Percentiles rank a stretch among this genome's conserved stretches.
Evolutionary conservation across 2,113 vertebrate species (phyloP).

Genomic region (Caloenas nicobarica): DNA sequence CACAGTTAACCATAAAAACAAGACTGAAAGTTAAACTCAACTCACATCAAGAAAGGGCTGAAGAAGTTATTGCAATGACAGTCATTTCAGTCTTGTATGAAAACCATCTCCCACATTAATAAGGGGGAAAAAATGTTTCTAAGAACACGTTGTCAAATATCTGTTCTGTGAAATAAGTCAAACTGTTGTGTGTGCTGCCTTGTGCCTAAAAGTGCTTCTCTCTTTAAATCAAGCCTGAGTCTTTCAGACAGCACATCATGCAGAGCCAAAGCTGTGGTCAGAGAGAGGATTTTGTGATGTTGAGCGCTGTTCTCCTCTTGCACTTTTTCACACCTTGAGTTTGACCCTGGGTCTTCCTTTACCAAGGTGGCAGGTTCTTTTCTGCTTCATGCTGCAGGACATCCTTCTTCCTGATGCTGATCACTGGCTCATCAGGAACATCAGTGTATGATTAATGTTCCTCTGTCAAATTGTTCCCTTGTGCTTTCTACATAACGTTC

Average conservation of each 20-base stretch:
- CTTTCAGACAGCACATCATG: neutral
- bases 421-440: neutral
- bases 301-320: neutral
- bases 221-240: neutral
- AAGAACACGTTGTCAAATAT: slow-evolving; percentile 17
- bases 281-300: neutral
- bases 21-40: neutral
- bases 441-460: neutral
- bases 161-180: slow-evolving; percentile 21
- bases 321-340: neutral
- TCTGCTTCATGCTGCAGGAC: neutral
- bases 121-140: neutral
- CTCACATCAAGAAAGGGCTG: neutral
- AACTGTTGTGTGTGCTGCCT: neutral
- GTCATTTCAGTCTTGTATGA: neutral
- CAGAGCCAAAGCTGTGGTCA: neutral
- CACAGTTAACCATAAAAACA: neutral
- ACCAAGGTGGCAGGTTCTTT: neutral
- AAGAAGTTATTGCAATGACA: neutral
- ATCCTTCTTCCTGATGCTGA: neutral
- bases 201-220: neutral
- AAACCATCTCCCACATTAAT: neutral
- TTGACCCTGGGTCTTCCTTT: neutral
- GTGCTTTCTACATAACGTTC: neutral
- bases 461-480: neutral